Percentiles rank a stretch among this genome's conserved stretches.
These are phyloP conservation scores for Pristionchus exspectatus DNA, from an alignment of 2,888 invertebrate genomes.

Conservation along the genomic window DNA sequence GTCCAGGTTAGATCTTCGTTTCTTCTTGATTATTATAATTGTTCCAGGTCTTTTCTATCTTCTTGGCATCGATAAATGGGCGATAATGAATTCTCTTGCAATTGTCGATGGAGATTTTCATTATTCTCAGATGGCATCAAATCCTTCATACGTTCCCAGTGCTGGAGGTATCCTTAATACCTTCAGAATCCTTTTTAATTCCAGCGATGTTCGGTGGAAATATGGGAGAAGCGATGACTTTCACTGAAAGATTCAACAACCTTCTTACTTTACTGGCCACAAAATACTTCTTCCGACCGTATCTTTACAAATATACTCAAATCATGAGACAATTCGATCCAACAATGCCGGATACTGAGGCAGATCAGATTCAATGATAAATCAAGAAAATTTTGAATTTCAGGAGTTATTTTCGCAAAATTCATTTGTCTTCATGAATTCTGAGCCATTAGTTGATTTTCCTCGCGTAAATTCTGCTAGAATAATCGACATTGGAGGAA, in stretches of 20 bases:
- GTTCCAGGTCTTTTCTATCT: slow-evolving; percentile 2
- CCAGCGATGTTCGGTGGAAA: slow-evolving; percentile 12
- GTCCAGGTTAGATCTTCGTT: background rate
- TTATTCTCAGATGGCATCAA: background rate
- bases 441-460: background rate
- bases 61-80: slow-evolving; percentile 18
- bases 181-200: background rate
- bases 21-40: background rate
- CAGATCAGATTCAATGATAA: background rate
- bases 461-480: background rate
- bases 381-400: background rate
- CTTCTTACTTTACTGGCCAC: background rate
- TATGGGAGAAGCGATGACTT: slow-evolving; percentile 21
- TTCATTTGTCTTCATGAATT: slow-evolving; percentile 16
- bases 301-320: background rate
- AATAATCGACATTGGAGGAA: slow-evolving; percentile 9
- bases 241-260: background rate
- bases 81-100: background rate
- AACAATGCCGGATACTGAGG: slow-evolving; percentile 9
- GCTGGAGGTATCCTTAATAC: background rate
- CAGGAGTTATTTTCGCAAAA: background rate
- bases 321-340: background rate
- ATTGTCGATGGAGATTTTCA: slow-evolving; percentile 6
- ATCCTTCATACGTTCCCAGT: slow-evolving; percentile 9
- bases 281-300: background rate